Base-by-base conservation (phyloP, 1,140 invertebrate species). In the Reticulitermes speratus region DNA sequence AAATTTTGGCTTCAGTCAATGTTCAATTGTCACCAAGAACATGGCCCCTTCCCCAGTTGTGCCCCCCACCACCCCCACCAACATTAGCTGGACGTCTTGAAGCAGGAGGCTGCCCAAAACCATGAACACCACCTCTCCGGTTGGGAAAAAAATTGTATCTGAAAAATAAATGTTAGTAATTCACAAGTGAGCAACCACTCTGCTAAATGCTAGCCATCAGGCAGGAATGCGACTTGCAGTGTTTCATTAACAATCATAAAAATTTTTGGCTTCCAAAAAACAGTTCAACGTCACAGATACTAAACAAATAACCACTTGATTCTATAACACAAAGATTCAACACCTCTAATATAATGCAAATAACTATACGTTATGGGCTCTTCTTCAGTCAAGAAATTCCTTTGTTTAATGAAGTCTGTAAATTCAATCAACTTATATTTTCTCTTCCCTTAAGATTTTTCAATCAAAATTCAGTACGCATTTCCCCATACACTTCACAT, bases 131-230 rank as follows among this genome's bases (percentile, higher is more conserved):
- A 25, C 87, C 86, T 44, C 86, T 69, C 44, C 44, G 55, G 81
- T 82, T 87, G 21, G 87, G 87, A 82, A 87, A 87, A 44, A 83
- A 87, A 44, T 82, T 69, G 83, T 87, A 87, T 82, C 87, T 87
- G 82, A 11, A 85, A 81, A 3, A 59, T 44, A 82, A n/a, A 45
- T 19, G 52, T 16, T 19, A 55, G 19, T 7, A 32, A 44, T 25
- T 32, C 1, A 82, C 21, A 38, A 82, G 5, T 32, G 81, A 82
- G 44, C 21, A 12, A 25, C 6, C 30, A 82, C 44, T n/a, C 19
- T 6, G 16, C 16, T 30, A 25, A 32, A 38, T 23, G 21, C 30
- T 82, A 12, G 25, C 25, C 30, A 82, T 82, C n/a, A n/a, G n/a
- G 23, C 12, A 32, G 14, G 81, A n/a, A 82, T 82, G 44, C 14